phyloP scores from a whole-genome alignment of 2,113 vertebrate genomes.

The Bambusicola thoracicus region DNA sequence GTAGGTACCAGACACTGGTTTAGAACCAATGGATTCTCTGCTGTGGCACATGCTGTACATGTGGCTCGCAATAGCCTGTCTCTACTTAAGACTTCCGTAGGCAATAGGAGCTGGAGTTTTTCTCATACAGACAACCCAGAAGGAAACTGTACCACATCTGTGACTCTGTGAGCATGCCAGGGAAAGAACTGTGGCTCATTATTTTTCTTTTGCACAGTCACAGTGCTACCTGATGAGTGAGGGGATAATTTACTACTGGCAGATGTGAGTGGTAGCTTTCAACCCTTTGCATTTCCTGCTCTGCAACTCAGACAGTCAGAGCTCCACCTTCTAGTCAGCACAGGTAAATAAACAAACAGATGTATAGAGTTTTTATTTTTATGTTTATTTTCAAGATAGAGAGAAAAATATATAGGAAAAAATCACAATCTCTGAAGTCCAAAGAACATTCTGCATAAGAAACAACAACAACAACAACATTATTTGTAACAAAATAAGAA shows the following conservation, averaged over 20 bases:
- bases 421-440: neutral
- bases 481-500: neutral
- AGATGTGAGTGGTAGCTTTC: neutral
- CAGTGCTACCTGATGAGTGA: neutral
- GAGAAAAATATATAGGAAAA: neutral
- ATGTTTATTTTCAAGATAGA: neutral
- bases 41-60: neutral
- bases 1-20: fast-evolving
- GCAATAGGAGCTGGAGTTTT: neutral
- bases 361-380: neutral
- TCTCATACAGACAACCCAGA: neutral
- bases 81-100: neutral
- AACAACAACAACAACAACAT: neutral
- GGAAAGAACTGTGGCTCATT: neutral
- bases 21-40: neutral
- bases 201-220: neutral
- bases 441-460: neutral
- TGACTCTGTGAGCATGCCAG: neutral
- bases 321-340: neutral
- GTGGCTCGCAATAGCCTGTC: fast-evolving
- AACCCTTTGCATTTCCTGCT: neutral
- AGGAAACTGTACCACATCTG: neutral
- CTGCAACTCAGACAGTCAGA: neutral
- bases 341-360: neutral
- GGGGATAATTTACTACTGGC: neutral